Conservation (phyloP, 2,888 invertebrate genomes). For the Sceliomorpha sp. region DNA sequence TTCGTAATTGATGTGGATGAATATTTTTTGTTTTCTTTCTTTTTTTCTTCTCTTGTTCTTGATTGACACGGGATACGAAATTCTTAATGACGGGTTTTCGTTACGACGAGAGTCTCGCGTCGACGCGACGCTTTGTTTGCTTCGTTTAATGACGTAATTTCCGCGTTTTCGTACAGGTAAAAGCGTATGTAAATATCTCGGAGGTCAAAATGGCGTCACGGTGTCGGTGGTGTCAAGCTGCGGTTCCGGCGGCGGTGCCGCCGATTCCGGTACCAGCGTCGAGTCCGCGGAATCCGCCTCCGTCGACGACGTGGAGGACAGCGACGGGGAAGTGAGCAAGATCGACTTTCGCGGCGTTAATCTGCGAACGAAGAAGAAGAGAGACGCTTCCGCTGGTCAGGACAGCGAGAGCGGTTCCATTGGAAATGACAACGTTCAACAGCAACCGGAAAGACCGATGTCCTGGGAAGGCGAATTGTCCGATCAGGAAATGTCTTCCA, state of each 20-base stretch:
- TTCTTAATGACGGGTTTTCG: no score
- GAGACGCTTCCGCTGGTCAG: constrained; percentile 81
- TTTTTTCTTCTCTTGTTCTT: no score
- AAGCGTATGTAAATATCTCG: constrained; percentile 76
- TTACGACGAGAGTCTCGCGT: no score
- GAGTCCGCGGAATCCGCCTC: constrained; percentile 57
- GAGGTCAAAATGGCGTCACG: constrained; percentile 81
- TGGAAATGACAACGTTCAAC: constrained; percentile 79
- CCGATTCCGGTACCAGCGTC: constrained; percentile 54
- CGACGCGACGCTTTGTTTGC: no score
- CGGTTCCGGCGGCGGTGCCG: constrained; percentile 68
- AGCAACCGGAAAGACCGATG: constrained; percentile 88
- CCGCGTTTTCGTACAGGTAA: constrained; percentile 65
- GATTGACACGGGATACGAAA: no score
- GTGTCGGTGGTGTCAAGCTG: constrained; percentile 82
- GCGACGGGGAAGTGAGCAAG: constrained; percentile 90
- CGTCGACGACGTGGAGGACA: constrained; percentile 82
- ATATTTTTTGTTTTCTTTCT: no score
- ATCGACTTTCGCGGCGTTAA: constrained; percentile 88
- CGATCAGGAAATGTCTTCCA: constrained; percentile 86
- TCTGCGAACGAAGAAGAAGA: constrained; percentile 85
- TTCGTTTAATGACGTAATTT: no score
- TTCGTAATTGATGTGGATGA: no score
- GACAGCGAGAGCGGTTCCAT: constrained; percentile 63
- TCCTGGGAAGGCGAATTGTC: constrained; percentile 97